phyloP scores from a whole-genome alignment of 2,888 invertebrate genomes.

The Drosophila subsilvestris region DNA sequence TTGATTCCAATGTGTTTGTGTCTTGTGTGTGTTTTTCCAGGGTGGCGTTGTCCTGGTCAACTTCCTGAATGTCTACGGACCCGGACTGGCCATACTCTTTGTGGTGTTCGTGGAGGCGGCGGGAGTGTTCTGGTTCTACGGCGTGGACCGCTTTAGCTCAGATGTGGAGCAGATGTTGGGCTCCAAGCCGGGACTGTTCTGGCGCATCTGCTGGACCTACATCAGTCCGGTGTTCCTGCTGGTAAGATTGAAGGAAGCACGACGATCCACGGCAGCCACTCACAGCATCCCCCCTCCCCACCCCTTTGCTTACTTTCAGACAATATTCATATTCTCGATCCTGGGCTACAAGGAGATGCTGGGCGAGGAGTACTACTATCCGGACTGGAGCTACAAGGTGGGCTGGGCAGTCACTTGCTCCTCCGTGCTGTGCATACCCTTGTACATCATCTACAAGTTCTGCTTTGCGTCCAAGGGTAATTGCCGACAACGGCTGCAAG shows the following conservation, averaged over 20 bases:
- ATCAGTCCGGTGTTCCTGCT: conserved; percentile 93
- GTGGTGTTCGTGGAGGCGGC: conserved; percentile 96
- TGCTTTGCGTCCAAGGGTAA: conserved; percentile 88
- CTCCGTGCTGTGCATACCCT: conserved; percentile 93
- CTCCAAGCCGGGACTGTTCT: conserved; percentile 90
- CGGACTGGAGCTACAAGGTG: conserved; percentile 91
- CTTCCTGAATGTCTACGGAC: conserved; percentile 94
- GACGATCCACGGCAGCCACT: too few relatives aligned
- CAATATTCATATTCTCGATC: conserved; percentile 93
- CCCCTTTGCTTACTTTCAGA: conserved; percentile 72
- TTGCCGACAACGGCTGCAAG: conserved; percentile 71
- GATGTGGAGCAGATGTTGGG: conserved; percentile 94
- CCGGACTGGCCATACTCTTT: conserved; percentile 93
- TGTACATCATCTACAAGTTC: conserved; percentile 92
- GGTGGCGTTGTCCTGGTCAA: conserved; percentile 95
- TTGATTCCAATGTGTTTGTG: background rate
- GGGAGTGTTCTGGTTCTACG: conserved; percentile 95
- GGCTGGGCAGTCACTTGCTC: conserved; percentile 94
- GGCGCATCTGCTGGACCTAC: conserved; percentile 94
- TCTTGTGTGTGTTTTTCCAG: conserved; percentile 83
- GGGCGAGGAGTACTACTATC: conserved; percentile 89
- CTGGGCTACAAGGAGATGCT: conserved; percentile 92
- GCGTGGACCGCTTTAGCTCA: conserved; percentile 91
- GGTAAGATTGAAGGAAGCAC: conserved; percentile 84
- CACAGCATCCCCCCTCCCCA: too few relatives aligned